Evolutionary conservation across 2,888 invertebrate genomes (phyloP), one percentile per base, ranked within the genome.

Genomic region (Cerastoderma edule): DNA sequence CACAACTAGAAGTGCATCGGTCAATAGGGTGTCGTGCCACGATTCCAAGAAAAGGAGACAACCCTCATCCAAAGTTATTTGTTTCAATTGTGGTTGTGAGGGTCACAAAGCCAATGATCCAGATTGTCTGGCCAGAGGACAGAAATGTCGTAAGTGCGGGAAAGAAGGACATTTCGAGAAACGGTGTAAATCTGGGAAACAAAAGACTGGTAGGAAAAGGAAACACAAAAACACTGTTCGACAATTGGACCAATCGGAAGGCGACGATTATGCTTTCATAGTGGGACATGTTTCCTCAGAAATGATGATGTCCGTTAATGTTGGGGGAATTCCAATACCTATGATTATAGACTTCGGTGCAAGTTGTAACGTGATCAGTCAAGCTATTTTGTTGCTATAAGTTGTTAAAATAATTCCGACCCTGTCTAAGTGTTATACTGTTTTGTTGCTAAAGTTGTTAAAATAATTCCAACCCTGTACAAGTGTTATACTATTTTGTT

Each of bases 101-200:
- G 65, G 65, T 30, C 65, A 65, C n/a, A 27, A 35, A 1, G 48
- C 44, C 13, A 28, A 1, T 0, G 65, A 65, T 65, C 44, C 28
- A 2, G 19, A 1, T 6, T 65, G 65, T 46, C 65, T 48, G 10
- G 65, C 65, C 28, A 65, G 32, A 19, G 30, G 30, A 0, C 1
- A 19, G 16, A 65, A 65, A 8, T 65, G 48, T 48, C 19, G n/a
- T 0, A 22, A 46, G 19, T 65, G 48, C 32, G 2, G 24, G 0
- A 46, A 46, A 4, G 30, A 28, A 10, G 65, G 65, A 28, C 44
- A 65, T 65, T 65, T 69, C 63, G 66, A 24, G 19, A 70, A 48
- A 24, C 8, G 22, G 2, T 76, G 72, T 48, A 68, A 63, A 53
- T 69, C 66, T 19, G 66, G 66, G 48, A 28, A 32, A 28, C 39